Conservation (phyloP, 1,140 invertebrate genomes). For the Tribolium madens region DNA sequence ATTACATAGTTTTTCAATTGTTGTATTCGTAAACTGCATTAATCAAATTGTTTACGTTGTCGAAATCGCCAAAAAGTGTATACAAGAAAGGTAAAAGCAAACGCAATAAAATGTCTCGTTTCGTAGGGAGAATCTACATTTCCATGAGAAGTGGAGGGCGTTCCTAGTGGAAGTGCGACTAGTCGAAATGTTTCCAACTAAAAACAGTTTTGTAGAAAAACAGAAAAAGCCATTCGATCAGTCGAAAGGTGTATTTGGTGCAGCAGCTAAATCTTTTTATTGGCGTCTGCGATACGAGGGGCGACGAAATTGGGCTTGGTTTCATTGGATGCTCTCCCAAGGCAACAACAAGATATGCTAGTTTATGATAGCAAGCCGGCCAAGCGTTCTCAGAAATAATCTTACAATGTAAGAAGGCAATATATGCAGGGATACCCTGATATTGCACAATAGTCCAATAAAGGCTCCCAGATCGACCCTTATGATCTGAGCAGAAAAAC, state of each 20-base stretch:
- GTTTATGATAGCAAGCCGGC: slow-evolving; percentile 42
- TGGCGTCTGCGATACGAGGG: slow-evolving; percentile 30
- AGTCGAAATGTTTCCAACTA: slow-evolving; percentile 20
- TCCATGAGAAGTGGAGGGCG: slow-evolving; percentile 15
- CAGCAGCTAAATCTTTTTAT: slow-evolving; percentile 41
- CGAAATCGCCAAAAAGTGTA: background rate
- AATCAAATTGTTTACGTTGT: slow-evolving; percentile 6
- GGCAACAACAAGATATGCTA: slow-evolving; percentile 44
- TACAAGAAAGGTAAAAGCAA: background rate
- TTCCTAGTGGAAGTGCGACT: slow-evolving; percentile 15
- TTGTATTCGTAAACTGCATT: background rate
- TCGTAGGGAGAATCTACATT: background rate
- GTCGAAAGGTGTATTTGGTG: slow-evolving; percentile 16
- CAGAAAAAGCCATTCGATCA: slow-evolving; percentile 17
- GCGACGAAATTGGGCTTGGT: slow-evolving; percentile 42
- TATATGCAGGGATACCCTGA: slow-evolving; percentile 33
- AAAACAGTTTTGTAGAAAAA: slow-evolving; percentile 38
- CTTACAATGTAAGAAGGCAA: slow-evolving; percentile 18
- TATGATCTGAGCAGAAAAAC: background rate
- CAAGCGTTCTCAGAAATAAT: slow-evolving; percentile 38
- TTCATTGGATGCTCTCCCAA: slow-evolving; percentile 39
- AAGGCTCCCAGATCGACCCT: background rate
- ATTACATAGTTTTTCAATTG: too few species aligned
- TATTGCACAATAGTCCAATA: slow-evolving; percentile 37
- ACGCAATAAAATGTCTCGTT: slow-evolving; percentile 27